Evolutionary conservation across 2,888 invertebrate species (phyloP).

Genomic region (Lacanobia wlatinum): DNA sequence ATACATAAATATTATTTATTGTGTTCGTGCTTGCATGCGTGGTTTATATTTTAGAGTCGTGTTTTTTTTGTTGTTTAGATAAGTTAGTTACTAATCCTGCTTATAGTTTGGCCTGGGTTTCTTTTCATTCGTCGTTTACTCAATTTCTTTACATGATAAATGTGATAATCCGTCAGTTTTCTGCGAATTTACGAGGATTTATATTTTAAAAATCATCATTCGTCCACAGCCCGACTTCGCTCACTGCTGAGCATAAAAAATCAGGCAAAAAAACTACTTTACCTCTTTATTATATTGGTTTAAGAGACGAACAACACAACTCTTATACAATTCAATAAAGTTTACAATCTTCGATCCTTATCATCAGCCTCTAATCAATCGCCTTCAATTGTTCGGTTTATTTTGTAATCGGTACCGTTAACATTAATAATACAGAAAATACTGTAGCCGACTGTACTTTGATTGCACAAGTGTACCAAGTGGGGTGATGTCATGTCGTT

Average conservation of each 20-base stretch:
- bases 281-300: background rate
- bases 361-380: conserved; percentile 23
- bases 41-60: background rate
- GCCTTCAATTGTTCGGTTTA: conserved; percentile 1
- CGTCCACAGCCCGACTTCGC: too few species aligned
- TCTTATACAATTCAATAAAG: background rate
- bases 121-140: background rate
- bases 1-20: background rate
- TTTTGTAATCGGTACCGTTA: conserved; percentile 33
- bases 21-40: background rate
- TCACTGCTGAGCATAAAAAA: too few species aligned
- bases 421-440: conserved; percentile 19
- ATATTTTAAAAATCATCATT: too few species aligned
- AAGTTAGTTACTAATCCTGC: background rate
- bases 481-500: conserved; percentile 39
- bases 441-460: conserved; percentile 38
- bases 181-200: background rate
- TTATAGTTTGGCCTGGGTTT: background rate
- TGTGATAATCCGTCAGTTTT: background rate
- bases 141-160: background rate
- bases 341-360: background rate
- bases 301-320: background rate
- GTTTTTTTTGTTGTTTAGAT: background rate
- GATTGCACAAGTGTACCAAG: conserved; percentile 46
- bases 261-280: too few species aligned